phyloP scores from a whole-genome alignment of 2,888 invertebrate species.

The Eurois occulta region DNA sequence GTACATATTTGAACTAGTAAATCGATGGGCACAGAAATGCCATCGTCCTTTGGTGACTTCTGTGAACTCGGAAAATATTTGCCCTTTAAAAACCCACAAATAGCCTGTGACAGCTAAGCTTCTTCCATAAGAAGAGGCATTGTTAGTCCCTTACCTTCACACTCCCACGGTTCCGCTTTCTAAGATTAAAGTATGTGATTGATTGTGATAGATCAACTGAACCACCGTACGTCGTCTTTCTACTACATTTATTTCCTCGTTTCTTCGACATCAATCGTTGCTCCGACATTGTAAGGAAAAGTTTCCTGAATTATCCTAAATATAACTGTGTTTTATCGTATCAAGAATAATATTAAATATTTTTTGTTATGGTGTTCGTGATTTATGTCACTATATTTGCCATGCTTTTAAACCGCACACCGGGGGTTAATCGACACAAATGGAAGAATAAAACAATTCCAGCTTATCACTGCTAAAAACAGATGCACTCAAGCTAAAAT shows the following conservation, averaged over 20 bases:
- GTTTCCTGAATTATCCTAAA: neutral
- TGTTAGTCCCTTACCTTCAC: constrained; percentile 4
- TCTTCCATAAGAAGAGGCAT: constrained; percentile 1
- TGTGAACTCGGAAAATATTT: neutral
- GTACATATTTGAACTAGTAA: neutral
- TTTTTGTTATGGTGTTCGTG: neutral
- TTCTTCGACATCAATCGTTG: neutral
- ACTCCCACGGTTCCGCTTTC: neutral
- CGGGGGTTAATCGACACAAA: neutral
- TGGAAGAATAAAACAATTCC: neutral
- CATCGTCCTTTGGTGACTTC: neutral
- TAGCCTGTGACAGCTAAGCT: neutral
- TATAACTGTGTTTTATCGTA: neutral
- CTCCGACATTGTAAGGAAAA: neutral
- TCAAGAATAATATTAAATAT: neutral
- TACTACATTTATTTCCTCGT: neutral
- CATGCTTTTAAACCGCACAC: neutral
- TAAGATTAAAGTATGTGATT: constrained; percentile 5
- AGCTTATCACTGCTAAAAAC: neutral
- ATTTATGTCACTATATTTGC: neutral
- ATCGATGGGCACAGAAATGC: neutral
- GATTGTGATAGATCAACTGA: constrained; percentile 13
- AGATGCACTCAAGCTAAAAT: neutral
- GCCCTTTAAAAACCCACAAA: neutral
- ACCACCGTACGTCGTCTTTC: neutral